A percentile compares a stretch with the other conserved stretches of the same genome.
phyloP scores from a whole-genome alignment of 2,888 invertebrate genomes.

The Blomia tropicalis region DNA sequence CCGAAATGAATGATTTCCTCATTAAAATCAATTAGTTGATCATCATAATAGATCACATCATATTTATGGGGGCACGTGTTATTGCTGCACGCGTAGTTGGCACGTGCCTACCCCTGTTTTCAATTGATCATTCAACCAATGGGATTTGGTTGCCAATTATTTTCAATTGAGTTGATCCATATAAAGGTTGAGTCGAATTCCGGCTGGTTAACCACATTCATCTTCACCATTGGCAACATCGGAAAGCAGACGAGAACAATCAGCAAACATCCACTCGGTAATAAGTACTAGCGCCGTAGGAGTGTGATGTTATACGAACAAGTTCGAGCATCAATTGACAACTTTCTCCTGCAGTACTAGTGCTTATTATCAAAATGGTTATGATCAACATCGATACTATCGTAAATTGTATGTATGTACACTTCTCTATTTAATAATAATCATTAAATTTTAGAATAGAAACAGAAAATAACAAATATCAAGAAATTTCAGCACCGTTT shows the following conservation, averaged over 20 bases:
- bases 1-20: constrained; percentile 3
- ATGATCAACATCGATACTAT: too few species aligned
- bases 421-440: background rate
- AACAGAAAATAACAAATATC: background rate
- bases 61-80: background rate
- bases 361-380: too few species aligned
- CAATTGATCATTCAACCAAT: constrained; percentile 10
- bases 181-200: too few species aligned
- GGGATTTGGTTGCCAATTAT: background rate
- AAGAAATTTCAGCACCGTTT: too few species aligned
- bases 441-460: background rate
- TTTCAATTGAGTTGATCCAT: background rate
- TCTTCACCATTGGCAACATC: too few species aligned
- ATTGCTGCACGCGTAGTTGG: background rate
- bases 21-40: constrained; percentile 9
- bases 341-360: constrained; percentile 31
- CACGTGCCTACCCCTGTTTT: background rate
- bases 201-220: too few species aligned
- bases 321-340: background rate
- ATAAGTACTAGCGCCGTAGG: constrained; percentile 32
- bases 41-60: background rate
- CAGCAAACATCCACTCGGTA: constrained; percentile 25
- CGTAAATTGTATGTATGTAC: background rate
- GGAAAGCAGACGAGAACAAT: too few species aligned
- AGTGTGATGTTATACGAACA: constrained; percentile 20